Percentiles rank a stretch among this genome's conserved stretches.
These are phyloP conservation scores for Oscheius myriophilus DNA, from an alignment of 2,888 invertebrate genomes.

Conservation along the genomic window DNA sequence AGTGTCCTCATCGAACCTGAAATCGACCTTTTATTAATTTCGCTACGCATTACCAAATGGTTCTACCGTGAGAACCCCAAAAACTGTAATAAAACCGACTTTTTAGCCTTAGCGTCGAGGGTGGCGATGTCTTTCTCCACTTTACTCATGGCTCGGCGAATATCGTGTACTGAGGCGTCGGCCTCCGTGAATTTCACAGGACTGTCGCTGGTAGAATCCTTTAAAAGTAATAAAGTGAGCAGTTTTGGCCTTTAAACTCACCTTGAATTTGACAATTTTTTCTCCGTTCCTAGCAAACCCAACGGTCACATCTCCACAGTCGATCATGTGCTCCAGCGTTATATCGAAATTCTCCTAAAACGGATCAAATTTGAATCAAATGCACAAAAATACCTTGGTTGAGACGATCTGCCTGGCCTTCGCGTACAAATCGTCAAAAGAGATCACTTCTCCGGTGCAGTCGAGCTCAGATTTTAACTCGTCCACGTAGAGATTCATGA, in stretches of 20 bases:
- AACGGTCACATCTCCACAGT: constrained; percentile 50
- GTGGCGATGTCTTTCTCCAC: constrained; percentile 60
- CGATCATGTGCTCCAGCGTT: constrained; percentile 47
- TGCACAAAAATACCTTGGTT: constrained; percentile 22
- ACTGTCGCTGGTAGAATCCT: constrained; percentile 35
- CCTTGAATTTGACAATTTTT: constrained; percentile 67
- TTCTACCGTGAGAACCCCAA: not conserved
- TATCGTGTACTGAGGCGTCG: constrained; percentile 65
- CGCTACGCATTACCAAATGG: not conserved
- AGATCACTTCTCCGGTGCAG: constrained; percentile 52
- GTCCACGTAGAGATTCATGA: constrained; percentile 44
- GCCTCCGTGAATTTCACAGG: constrained; percentile 64
- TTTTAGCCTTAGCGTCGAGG: constrained; percentile 58
- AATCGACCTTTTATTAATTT: not conserved
- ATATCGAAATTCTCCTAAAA: constrained; percentile 53
- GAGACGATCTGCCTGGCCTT: constrained; percentile 25
- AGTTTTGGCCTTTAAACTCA: constrained; percentile 22
- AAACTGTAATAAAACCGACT: no score
- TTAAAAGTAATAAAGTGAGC: not conserved
- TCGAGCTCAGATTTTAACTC: constrained; percentile 58
- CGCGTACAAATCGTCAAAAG: constrained; percentile 46
- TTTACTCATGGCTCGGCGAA: constrained; percentile 57
- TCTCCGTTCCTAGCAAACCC: constrained; percentile 61
- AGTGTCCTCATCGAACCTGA: constrained; percentile 53
- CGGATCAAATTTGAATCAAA: not conserved